Evolutionary conservation across 2,113 vertebrate species (phyloP), one percentile per base, ranked within the genome.

Genomic region (Polypterus senegalus): DNA sequence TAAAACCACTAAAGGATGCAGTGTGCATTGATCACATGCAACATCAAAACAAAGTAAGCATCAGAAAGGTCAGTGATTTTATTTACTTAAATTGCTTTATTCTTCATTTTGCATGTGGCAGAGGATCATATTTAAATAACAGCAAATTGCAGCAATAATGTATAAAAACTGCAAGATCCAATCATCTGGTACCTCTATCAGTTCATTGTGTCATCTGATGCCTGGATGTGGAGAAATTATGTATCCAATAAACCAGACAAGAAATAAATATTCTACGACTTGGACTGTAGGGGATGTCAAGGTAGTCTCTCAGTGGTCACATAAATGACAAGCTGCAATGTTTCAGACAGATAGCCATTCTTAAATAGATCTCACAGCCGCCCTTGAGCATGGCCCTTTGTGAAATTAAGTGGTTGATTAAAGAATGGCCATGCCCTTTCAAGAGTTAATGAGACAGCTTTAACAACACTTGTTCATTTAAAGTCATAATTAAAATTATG

Each of bases 41-140:
- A 71, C 67, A 74, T 67, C 65, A 65, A 69, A 74, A 65, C 68
- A 76, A 74, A 80, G 73, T 71, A 76, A 75, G 76, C 75, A 74
- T 77, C 74, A 68, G 72, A 89, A 92, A 92, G 84, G 87, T 89
- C 87, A 86, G 72, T 75, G 73, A 73, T 83, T 83, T 79, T 73
- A 69, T 74, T 72, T 81, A 69, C 74, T 72, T 72, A 78, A 82
- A 88, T 71, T 73, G 82, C 75, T 81, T 74, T 71, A 2, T 60
- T 62, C 54, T 67, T 75, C 70, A 86, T 89, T n/a, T 88, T 85
- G 76, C 82, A 83, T 83, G 69, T 69, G 67, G 72, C 75, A 74
- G 79, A 81, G 86, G 86, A 77, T 80, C 78, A 72, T 70, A 73
- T 83, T 80, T 78, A 81, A 76, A 72, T 71, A 69, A 70, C 63